Conservation (phyloP, 2,888 invertebrate species). For the Trachelus troglodyta region DNA sequence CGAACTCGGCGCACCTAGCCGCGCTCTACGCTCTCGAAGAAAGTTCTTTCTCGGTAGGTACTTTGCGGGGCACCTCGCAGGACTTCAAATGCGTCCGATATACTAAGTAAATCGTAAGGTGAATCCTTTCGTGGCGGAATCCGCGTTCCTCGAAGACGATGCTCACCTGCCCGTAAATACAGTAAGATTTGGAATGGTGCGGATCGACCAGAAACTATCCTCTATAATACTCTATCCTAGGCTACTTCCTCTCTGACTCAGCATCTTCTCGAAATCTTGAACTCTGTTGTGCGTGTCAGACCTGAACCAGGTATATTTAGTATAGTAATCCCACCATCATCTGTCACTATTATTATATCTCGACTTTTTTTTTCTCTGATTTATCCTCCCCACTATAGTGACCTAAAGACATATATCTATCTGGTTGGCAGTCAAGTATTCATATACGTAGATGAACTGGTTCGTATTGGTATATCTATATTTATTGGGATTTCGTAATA, state of each 20-base stretch:
- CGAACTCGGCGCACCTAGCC: conserved; percentile 31
- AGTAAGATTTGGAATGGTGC: background rate
- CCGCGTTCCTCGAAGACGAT: background rate
- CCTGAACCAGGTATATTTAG: background rate
- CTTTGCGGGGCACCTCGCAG: background rate
- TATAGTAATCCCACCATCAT: background rate
- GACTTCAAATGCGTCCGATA: background rate
- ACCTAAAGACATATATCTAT: background rate
- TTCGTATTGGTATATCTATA: background rate
- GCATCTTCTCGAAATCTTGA: background rate
- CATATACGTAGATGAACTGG: background rate
- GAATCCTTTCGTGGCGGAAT: background rate
- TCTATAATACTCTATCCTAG: background rate
- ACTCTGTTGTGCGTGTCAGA: background rate
- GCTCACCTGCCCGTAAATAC: background rate
- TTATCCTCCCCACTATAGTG: background rate
- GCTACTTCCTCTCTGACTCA: background rate
- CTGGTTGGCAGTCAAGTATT: background rate
- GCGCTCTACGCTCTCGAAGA: conserved; percentile 48
- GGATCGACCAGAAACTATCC: background rate
- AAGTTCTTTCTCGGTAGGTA: conserved; percentile 51
- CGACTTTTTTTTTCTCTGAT: background rate
- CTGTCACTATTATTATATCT: background rate
- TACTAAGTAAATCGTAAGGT: background rate
- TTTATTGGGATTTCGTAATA: background rate